Conservation (phyloP, 1,140 invertebrate genomes). For the Druon quercuslanigerum region DNA sequence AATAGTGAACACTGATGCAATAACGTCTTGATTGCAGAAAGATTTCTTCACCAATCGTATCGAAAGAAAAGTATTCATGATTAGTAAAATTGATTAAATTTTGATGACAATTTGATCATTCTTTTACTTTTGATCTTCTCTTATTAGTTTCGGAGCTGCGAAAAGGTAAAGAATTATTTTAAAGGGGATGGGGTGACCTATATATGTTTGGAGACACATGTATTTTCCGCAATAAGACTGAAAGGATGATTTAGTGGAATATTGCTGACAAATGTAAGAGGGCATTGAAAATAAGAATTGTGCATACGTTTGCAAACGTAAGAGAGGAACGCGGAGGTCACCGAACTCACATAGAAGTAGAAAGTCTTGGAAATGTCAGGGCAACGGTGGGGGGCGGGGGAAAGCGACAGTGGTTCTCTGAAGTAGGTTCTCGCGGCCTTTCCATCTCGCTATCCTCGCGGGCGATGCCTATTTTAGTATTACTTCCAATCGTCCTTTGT, state of each 20-base stretch:
- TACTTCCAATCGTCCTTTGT: conserved; percentile 1
- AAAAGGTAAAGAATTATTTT: too few relatives aligned
- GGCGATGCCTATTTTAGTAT: conserved; percentile 5
- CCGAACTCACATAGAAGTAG: conserved; percentile 68
- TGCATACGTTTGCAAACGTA: conserved; percentile 40
- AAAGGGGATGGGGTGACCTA: background rate
- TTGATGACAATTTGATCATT: too few relatives aligned
- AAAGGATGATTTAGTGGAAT: conserved; percentile 7
- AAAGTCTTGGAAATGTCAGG: conserved; percentile 74
- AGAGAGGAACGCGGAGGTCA: conserved; percentile 48
- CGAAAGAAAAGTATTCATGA: too few relatives aligned
- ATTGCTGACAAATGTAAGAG: conserved; percentile 3
- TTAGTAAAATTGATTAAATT: too few relatives aligned
- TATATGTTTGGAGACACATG: background rate
- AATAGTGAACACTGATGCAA: too few relatives aligned
- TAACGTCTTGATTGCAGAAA: too few relatives aligned
- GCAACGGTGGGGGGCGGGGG: conserved; percentile 62
- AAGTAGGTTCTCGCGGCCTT: conserved; percentile 58
- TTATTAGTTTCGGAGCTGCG: too few relatives aligned
- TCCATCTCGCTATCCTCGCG: conserved; percentile 43
- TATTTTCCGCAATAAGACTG: background rate
- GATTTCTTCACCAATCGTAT: too few relatives aligned
- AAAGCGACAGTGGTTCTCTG: conserved; percentile 67
- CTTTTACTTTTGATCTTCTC: too few relatives aligned
- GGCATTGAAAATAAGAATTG: conserved; percentile 19